Conservation (phyloP, 2,113 vertebrate species). For the Nycticryphes semicollaris region DNA sequence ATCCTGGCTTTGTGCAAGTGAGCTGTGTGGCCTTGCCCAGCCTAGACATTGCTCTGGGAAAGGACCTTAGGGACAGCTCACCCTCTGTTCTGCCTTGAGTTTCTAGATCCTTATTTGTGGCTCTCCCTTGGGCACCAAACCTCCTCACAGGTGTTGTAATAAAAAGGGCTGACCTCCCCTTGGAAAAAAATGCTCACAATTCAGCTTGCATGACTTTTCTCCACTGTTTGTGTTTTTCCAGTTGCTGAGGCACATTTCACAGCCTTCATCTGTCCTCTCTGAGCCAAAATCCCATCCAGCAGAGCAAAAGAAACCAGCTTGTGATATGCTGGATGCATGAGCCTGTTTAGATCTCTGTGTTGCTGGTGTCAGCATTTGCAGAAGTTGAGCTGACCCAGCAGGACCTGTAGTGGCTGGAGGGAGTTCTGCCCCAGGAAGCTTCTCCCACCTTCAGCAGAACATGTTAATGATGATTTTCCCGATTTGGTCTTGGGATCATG, state of each 20-base stretch:
- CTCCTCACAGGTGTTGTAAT: background rate
- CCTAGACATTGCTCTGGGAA: background rate
- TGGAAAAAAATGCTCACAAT: background rate
- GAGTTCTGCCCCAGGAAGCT: background rate
- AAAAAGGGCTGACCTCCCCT: background rate
- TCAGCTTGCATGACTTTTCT: background rate
- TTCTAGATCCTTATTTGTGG: background rate
- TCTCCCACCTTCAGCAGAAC: background rate
- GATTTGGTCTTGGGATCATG: background rate
- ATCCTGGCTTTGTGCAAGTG: slow-evolving; percentile 88
- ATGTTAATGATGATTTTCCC: background rate
- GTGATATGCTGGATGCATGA: rapidly evolving
- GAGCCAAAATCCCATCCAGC: background rate
- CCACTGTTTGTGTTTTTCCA: background rate
- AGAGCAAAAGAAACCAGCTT: background rate
- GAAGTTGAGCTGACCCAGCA: background rate
- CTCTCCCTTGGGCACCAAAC: background rate
- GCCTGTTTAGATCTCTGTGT: background rate
- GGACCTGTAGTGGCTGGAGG: background rate
- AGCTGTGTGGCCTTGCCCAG: background rate
- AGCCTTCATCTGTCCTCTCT: background rate
- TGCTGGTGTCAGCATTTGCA: background rate
- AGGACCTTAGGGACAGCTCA: background rate
- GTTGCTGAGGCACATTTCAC: background rate
- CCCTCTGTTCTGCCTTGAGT: background rate